Evolutionary conservation across 2,113 vertebrate species (phyloP).

Genomic region (Sminthopsis crassicaudata): DNA sequence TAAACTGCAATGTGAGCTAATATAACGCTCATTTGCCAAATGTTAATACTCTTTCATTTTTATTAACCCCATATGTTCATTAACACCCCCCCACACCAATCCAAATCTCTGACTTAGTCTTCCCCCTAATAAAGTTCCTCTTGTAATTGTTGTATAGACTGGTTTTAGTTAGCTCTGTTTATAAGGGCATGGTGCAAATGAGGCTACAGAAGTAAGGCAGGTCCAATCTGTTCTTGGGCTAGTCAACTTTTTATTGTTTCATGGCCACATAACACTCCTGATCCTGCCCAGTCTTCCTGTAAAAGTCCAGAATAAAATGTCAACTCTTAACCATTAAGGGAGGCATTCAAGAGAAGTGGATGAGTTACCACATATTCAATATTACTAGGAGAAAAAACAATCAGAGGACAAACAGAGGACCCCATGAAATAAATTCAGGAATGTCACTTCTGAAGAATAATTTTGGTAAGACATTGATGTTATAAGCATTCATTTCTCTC

Average conservation of each 20-base stretch:
- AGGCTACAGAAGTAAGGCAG: slow-evolving; percentile 23
- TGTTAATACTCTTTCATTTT: not conserved
- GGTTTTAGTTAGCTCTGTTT: not conserved
- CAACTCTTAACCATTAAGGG: not conserved
- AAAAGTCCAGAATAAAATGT: not conserved
- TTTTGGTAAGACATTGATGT: not conserved
- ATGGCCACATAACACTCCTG: not conserved
- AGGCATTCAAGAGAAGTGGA: not conserved
- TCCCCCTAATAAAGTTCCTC: not conserved
- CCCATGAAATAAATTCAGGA: not conserved
- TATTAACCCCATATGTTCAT: not conserved
- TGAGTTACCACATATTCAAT: not conserved
- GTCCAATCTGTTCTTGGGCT: not conserved
- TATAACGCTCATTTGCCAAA: not conserved
- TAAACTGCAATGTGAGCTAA: not conserved
- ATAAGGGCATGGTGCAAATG: not conserved
- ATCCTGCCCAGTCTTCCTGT: not conserved
- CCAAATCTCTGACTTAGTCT: not conserved
- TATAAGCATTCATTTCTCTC: not conserved
- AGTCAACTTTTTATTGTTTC: slow-evolving; percentile 1
- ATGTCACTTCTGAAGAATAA: not conserved
- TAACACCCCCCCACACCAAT: not conserved
- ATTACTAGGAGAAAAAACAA: not conserved
- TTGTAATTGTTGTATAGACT: not conserved
- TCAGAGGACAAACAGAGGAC: not conserved